Conservation (phyloP, 64 coral and sea anemone genomes). For the Astreopora myriophthalma region DNA sequence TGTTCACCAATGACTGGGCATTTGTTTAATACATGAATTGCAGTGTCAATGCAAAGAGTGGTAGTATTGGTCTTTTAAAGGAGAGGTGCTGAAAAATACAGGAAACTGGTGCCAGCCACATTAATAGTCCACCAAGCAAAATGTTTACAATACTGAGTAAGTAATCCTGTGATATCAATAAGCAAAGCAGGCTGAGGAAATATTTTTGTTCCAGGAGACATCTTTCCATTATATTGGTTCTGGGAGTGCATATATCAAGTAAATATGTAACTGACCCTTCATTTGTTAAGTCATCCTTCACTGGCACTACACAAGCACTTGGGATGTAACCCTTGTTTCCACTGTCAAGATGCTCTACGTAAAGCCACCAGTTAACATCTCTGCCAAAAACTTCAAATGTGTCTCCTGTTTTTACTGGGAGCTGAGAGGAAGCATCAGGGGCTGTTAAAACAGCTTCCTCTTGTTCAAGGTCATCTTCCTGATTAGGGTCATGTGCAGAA, state of each 20-base stretch:
- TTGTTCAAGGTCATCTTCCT: conserved; percentile 20
- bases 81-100: no score
- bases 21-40: no score
- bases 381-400: conserved; percentile 54
- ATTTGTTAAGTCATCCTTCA: conserved; percentile 45
- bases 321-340: conserved; percentile 68
- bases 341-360: conserved; percentile 3
- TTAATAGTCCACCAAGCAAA: no score
- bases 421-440: conserved; percentile 40
- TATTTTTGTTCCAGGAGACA: no score
- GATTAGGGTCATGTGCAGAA: conserved; percentile 29
- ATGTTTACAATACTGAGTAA: no score
- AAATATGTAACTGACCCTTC: conserved; percentile 48
- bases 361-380: conserved; percentile 69
- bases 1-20: no score
- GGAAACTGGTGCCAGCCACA: no score
- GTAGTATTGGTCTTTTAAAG: no score
- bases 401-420: conserved; percentile 52
- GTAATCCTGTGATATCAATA: no score
- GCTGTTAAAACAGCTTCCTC: conserved; percentile 30
- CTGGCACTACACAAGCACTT: conserved; percentile 54
- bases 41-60: no score
- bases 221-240: no score
- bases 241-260: not conserved
- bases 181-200: no score